Conservation (phyloP, 2,113 vertebrate genomes). For the Microtus oregoni region DNA sequence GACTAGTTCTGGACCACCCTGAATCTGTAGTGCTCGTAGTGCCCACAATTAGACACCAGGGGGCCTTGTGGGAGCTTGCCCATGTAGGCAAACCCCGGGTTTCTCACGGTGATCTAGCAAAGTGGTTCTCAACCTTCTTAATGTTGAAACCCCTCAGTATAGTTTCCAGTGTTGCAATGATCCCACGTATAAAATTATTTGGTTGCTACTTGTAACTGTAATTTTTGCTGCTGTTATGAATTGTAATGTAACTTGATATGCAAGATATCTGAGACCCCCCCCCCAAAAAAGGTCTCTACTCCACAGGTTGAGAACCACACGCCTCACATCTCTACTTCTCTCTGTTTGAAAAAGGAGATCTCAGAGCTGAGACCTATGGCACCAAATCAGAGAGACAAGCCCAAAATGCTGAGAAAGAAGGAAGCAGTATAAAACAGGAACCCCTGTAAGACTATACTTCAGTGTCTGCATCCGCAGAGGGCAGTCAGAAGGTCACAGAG, state of each 20-base stretch:
- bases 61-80: neutral
- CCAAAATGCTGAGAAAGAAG: neutral
- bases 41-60: no score
- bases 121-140: neutral
- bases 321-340: neutral
- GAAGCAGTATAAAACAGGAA: neutral
- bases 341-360: neutral
- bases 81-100: neutral
- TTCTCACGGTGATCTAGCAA: neutral
- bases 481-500: no score
- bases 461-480: fast-evolving
- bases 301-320: neutral
- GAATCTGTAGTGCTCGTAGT: neutral
- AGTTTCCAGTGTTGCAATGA: neutral
- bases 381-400: neutral
- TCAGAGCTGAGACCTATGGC: neutral
- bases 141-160: neutral
- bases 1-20: neutral
- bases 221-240: neutral
- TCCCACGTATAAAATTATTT: neutral
- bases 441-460: neutral
- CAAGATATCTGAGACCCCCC: neutral
- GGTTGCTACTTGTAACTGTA: neutral
- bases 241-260: neutral
- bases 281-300: neutral